Percentiles rank a stretch among this genome's conserved stretches.
phyloP scores from a whole-genome alignment of 2,113 vertebrate species.

The Reinhardtius hippoglossoides region DNA sequence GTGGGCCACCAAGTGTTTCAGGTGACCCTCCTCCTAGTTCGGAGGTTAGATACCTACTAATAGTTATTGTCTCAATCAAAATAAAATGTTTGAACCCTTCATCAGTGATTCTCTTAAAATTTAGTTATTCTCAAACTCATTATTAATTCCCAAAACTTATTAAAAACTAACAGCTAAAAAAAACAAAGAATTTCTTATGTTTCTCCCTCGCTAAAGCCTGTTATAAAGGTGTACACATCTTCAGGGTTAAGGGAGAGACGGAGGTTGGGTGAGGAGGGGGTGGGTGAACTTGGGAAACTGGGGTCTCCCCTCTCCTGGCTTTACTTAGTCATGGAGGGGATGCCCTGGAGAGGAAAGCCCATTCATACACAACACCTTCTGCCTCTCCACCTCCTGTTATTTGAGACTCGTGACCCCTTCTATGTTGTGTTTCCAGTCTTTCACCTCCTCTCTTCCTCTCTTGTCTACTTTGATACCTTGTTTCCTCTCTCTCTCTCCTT shows the following conservation, averaged over 20 bases:
- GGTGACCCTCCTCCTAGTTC: not conserved
- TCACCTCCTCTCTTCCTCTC: constrained; percentile 20
- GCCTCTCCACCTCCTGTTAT: constrained; percentile 32
- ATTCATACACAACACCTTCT: constrained; percentile 42
- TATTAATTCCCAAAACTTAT: not conserved
- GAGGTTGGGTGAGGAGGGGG: constrained; percentile 22
- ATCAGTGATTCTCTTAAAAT: no score
- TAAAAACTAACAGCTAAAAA: constrained; percentile 1
- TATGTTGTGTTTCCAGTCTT: constrained; percentile 33
- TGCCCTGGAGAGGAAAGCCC: constrained; percentile 63
- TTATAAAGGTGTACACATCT: not conserved
- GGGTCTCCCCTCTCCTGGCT: constrained; percentile 64
- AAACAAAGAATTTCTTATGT: not conserved
- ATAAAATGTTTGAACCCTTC: not conserved
- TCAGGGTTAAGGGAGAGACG: constrained; percentile 16
- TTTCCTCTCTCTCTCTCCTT: constrained; percentile 52
- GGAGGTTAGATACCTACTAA: not conserved
- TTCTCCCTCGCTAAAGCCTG: not conserved
- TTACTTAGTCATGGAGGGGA: constrained; percentile 69
- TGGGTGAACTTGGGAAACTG: constrained; percentile 50
- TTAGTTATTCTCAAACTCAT: not conserved
- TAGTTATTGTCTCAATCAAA: not conserved
- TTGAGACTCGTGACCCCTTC: constrained; percentile 50
- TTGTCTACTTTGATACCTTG: constrained; percentile 13
- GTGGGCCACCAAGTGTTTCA: not conserved